Evolutionary conservation across 1,140 invertebrate genomes (phyloP), one percentile per base, ranked within the genome.

Genomic region (Zaprionus davidi): DNA sequence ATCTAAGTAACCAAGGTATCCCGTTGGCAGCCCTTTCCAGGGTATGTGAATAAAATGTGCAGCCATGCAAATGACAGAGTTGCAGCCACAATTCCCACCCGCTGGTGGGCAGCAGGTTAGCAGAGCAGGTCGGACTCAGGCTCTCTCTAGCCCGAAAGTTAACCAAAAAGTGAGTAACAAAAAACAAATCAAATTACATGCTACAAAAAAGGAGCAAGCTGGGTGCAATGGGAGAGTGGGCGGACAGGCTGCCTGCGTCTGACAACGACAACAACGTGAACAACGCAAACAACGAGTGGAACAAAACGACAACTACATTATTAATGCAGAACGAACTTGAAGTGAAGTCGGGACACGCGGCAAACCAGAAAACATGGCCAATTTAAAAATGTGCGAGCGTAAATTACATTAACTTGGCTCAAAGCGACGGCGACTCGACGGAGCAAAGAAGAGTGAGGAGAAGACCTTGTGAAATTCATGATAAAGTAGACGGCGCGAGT

Each of bases 281-380:
- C 36, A 46, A 57, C 26, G 26, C 28, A 15, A 34, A 57, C n/a
- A 62, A 44, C 69, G 49, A 72, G 60, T 56, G 26, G 24, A 73
- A 34, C 75, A 73, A 76, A 82, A 76, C 62, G 78, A 90, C 81
- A 88, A 90, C 85, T 90, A 81, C 80, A 88, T 88, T 88, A 88
- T 88, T 88, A 81, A 88, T 88, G 84, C 85, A 85, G 69, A 90
- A 79, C 81, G 85, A 88, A 90, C 81, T 88, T 88, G 85, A 85
- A 90, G 75, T 63, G 65, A 66, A 56, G 65, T 71, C 65, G 66
- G 49, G 28, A 51, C 49, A 62, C 31, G 82, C 75, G 71, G 69
- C 82, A 86, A 86, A 70, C 82, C 82, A 85, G 71, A 79, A 85
- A 85, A 85, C 79, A 87, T 79, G 78, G 68, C 65, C 74, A 83